phyloP scores from a whole-genome alignment of 2,888 invertebrate species.

The Willowsia nigromaculata region DNA sequence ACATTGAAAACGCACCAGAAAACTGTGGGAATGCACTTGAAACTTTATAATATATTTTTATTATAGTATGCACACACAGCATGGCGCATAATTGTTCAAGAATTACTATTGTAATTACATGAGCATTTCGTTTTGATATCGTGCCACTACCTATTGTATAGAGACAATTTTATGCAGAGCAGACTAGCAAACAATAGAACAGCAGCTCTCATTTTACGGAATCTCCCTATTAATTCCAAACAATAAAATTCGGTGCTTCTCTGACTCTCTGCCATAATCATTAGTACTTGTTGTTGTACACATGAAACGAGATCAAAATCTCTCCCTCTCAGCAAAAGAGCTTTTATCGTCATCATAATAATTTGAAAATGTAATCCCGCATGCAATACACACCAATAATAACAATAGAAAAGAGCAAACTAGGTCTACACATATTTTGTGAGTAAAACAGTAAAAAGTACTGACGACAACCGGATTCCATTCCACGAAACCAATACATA shows the following conservation, averaged over 20 bases:
- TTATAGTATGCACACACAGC: too few relatives aligned
- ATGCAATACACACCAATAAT: not conserved
- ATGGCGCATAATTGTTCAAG: too few relatives aligned
- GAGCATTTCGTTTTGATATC: not conserved
- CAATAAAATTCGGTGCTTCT: constrained; percentile 13
- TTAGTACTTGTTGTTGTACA: not conserved
- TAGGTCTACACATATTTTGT: not conserved
- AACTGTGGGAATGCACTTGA: too few relatives aligned
- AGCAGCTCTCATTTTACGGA: not conserved
- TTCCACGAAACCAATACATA: not conserved
- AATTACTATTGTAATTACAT: too few relatives aligned
- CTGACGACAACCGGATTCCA: constrained; percentile 6
- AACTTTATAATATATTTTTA: too few relatives aligned
- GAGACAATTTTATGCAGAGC: too few relatives aligned
- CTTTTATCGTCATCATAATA: not conserved
- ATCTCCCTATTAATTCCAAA: not conserved
- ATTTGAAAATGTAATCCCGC: not conserved
- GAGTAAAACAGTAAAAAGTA: not conserved
- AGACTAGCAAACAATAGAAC: not conserved
- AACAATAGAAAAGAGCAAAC: not conserved
- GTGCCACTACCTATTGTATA: not conserved
- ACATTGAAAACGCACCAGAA: too few relatives aligned
- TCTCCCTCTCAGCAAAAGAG: not conserved
- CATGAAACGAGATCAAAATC: not conserved
- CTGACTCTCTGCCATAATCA: not conserved